Percentiles rank a stretch among this genome's conserved stretches.
Conservation (phyloP, 2,797 vertebrate species). For the Urosaurus nigricauda region DNA sequence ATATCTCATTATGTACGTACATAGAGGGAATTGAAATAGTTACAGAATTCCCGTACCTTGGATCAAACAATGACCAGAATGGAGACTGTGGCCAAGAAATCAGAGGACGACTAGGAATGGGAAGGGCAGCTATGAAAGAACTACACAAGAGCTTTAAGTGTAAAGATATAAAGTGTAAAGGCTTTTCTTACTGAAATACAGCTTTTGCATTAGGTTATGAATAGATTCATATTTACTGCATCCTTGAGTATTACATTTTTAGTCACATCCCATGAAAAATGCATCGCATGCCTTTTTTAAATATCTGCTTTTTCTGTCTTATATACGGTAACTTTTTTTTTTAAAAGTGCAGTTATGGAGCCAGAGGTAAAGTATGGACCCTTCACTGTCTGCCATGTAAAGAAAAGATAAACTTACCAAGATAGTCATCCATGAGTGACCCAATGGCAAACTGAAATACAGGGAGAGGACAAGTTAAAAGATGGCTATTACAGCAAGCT, state of each 20-base stretch:
- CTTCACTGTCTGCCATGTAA: fast-evolving
- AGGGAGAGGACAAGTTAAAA: not conserved
- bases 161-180: too few species aligned
- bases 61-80: too few species aligned
- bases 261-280: too few species aligned
- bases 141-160: too few species aligned
- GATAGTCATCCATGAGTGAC: constrained; percentile 95
- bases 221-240: not conserved
- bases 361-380: not conserved
- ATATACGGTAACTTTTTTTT: fast-evolving
- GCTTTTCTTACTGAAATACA: not conserved
- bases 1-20: too few species aligned
- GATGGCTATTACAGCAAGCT: too few species aligned
- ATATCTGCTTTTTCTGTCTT: too few species aligned
- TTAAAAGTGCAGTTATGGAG: not conserved
- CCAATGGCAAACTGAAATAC: constrained; percentile 93
- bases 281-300: not conserved
- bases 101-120: too few species aligned
- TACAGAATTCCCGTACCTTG: too few species aligned
- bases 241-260: not conserved
- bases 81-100: too few species aligned
- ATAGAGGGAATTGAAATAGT: too few species aligned
- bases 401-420: constrained; percentile 83
- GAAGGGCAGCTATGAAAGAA: too few species aligned
- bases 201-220: not conserved